Percentiles rank a stretch among this genome's conserved stretches.
Evolutionary conservation across 2,888 invertebrate genomes (phyloP).

Genomic region (Mythimna albipuncta): DNA sequence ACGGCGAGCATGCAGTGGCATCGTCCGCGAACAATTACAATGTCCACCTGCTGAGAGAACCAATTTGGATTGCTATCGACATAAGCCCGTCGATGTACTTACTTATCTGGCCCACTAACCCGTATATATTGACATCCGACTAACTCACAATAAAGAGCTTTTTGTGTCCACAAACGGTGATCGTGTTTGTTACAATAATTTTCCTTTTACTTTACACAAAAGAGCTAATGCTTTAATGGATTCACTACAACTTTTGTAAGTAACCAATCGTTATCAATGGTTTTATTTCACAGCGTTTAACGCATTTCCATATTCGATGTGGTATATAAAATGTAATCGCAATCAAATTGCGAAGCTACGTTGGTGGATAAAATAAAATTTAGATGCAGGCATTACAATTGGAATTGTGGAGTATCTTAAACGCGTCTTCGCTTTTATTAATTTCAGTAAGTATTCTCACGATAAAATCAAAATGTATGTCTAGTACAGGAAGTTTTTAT

Average conservation of each 20-base stretch:
- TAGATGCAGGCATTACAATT: constrained; percentile 47
- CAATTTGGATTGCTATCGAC: constrained; percentile 83
- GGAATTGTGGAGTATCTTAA: constrained; percentile 21
- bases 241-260: constrained; percentile 66
- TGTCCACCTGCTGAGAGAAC: constrained; percentile 84
- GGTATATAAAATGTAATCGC: constrained; percentile 47
- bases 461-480: constrained; percentile 1
- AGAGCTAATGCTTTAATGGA: constrained; percentile 63
- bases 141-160: constrained; percentile 77
- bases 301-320: constrained; percentile 55
- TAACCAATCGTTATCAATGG: constrained; percentile 60
- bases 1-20: constrained; percentile 42
- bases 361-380: constrained; percentile 42
- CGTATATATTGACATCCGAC: constrained; percentile 77
- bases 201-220: constrained; percentile 67
- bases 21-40: constrained; percentile 70
- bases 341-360: constrained; percentile 44
- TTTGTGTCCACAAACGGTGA: constrained; percentile 71
- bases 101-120: constrained; percentile 83
- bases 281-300: constrained; percentile 47
- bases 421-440: constrained; percentile 17
- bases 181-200: constrained; percentile 65
- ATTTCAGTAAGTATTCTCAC: constrained; percentile 34
- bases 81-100: constrained; percentile 74
- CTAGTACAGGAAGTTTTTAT: neutral